Evolutionary conservation across 2,888 invertebrate species (phyloP), one percentile per base, ranked within the genome.

Genomic region (Endomychus coccineus): DNA sequence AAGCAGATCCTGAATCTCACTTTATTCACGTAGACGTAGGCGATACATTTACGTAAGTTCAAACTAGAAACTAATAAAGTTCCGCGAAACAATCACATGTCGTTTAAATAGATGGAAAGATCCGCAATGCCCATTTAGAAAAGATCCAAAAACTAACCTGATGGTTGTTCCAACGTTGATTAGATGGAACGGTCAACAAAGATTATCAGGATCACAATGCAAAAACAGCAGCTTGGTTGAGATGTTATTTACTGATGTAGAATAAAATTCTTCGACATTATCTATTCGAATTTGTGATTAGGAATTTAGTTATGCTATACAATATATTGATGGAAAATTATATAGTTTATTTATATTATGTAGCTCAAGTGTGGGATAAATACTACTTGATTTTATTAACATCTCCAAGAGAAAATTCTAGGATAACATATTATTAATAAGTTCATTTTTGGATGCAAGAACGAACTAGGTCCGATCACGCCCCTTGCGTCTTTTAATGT

Each of bases 81-180:
- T 9, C 25, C 10, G 5, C 25, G 6, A 25, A 25, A 25, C 9
- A 9, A 25, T 10, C 9, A 25, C 6, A 25, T 9, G 5, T 25
- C 25, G 25, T 46, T 45, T 47, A 66, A 73, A 19, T 58, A 88
- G 87, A 44, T 94, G 92, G 91, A 91, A 84, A 64, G 79, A 89
- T 62, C 72, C 71, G 34, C 76, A 79, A 9, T 86, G 86, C 58
- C 79, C 82, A 1, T 94, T 90, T 64, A 74, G 91, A 38, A 87
- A 79, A 35, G 83, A 91, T 58, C 58, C 71, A 21, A 72, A 77
- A 27, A 77, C 82, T 0, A 77, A 73, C 48, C 66, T 94, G 34
- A 78, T 83, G 59, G 81, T 83, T 31, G 73, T 94, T 25, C 92
- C 94, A 2, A 91, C 92, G 0, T 61, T 94, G 10, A 62, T 86